Evolutionary conservation across 2,888 invertebrate species (phyloP).

Genomic region (Stenurella melanura): DNA sequence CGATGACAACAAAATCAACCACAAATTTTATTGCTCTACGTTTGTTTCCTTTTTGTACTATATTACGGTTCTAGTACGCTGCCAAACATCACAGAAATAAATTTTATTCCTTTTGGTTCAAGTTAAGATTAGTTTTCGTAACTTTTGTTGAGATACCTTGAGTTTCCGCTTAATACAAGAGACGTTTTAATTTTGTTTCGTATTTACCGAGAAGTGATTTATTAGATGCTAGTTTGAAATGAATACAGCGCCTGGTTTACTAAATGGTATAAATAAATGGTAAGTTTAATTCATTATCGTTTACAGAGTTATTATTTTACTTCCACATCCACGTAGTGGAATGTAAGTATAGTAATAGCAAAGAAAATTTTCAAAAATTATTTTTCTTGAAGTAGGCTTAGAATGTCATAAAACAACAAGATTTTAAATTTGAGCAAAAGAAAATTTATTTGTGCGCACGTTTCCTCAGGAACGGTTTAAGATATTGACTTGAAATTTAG

Average conservation of each 20-base stretch:
- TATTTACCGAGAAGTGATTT: constrained; percentile 43
- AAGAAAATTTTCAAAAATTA: too few relatives aligned
- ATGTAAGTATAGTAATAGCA: too few relatives aligned
- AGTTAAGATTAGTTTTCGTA: constrained; percentile 45
- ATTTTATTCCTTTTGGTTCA: constrained; percentile 40
- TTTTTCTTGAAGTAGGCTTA: too few relatives aligned
- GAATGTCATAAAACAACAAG: too few relatives aligned
- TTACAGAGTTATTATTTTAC: not conserved
- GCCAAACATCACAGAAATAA: constrained; percentile 43
- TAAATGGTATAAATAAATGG: constrained; percentile 15
- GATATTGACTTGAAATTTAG: too few relatives aligned
- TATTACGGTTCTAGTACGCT: constrained; percentile 31
- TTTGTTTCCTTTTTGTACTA: constrained; percentile 39
- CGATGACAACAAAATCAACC: constrained; percentile 53
- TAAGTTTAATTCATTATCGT: not conserved
- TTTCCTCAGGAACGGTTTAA: too few relatives aligned
- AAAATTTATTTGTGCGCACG: too few relatives aligned
- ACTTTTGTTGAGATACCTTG: constrained; percentile 41
- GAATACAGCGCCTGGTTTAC: constrained; percentile 4
- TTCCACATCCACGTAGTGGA: too few relatives aligned
- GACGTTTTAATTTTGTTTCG: constrained; percentile 42
- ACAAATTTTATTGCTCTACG: constrained; percentile 49
- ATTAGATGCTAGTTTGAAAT: constrained; percentile 33
- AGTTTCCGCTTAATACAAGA: constrained; percentile 24
- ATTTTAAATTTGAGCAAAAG: too few relatives aligned